Conservation (phyloP, 2,113 vertebrate species). For the Acanthochromis polyacanthus region DNA sequence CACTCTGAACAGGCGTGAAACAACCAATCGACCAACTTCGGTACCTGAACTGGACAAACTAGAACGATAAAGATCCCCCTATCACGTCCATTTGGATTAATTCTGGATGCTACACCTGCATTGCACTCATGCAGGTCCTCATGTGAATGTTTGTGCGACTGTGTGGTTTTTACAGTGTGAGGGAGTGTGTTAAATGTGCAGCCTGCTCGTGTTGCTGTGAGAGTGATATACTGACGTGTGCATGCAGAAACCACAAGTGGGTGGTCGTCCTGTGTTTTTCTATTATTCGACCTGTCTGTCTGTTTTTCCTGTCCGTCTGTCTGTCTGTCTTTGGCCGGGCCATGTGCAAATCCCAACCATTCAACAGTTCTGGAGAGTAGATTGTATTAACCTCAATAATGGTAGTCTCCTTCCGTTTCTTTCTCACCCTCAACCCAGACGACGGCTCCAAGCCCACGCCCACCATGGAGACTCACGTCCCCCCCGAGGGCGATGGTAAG, state of each 20-base stretch:
- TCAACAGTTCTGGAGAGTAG: conserved; percentile 99
- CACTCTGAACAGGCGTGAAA: too few relatives aligned
- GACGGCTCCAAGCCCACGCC: conserved; percentile 97
- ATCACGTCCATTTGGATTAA: conserved; percentile 4
- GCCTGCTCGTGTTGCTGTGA: conserved; percentile 37
- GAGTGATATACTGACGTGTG: conserved; percentile 13
- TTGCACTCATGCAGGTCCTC: conserved; percentile 31
- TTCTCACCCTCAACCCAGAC: conserved; percentile 99
- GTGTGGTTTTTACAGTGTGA: conserved; percentile 17
- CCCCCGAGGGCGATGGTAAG: conserved; percentile 94
- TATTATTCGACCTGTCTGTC: conserved; percentile 48
- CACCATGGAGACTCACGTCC: conserved; percentile 93
- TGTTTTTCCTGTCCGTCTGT: conserved; percentile 30
- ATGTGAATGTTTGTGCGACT: neutral
- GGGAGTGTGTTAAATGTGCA: conserved; percentile 36
- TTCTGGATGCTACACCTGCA: conserved; percentile 32
- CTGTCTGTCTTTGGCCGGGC: conserved; percentile 88
- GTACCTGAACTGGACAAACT: too few relatives aligned
- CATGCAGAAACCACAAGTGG: conserved; percentile 29
- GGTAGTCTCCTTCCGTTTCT: conserved; percentile 99
- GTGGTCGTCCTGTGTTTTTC: conserved; percentile 39
- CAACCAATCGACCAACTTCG: too few relatives aligned
- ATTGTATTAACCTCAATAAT: conserved; percentile 99
- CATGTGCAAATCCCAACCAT: conserved; percentile 98
- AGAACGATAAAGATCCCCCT: too few relatives aligned